Evolutionary conservation across 1,140 invertebrate genomes (phyloP), one percentile per base, ranked within the genome.

Genomic region (Augochlora pura): DNA sequence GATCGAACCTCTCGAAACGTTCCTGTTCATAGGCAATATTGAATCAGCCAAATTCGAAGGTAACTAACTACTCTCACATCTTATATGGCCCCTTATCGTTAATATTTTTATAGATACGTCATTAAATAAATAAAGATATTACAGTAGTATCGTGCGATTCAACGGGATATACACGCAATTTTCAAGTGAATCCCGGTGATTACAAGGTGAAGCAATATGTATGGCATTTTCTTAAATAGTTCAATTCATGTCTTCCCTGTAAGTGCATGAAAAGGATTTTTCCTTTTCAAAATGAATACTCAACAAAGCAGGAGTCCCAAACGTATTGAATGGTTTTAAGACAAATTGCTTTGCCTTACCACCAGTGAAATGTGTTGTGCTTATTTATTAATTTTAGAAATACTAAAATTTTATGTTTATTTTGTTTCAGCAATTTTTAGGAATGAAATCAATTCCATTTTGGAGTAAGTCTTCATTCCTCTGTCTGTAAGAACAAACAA

Each of bases 341-440:
- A 12, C 10, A 14, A 10, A 3, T 14, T 12, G 42, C 14, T 46
- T 46, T 46, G 42, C 42, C 42, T 14, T 46, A 1, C 9, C 12
- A 12, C 42, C 9, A 46, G 0, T 12, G 14, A 46, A 52, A 25
- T 23, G 32, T 64, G 16, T 1, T 21, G 8, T 18, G 27, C 18
- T 52, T 52, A 52, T 52, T 23, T 49, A 23, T 27, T 16, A 8
- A 46, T 46, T 6, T n/a, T 16, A 16, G 5, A 6, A 25, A 25
- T 12, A 38, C 7, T 5, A 39, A 63, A 49, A 80, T 63, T 21
- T 2, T 60, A 39, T 23, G 21, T 77, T 59, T 46, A 8, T 68
- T 73, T 32, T 86, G 66, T 86, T 86, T 6, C 84, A 86, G 84
- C 68, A 60, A 73, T 46, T 73, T 25, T 57, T 69, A 49, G 67